Conservation (phyloP, 2,888 invertebrate species). For the Drosophila ezoana region DNA sequence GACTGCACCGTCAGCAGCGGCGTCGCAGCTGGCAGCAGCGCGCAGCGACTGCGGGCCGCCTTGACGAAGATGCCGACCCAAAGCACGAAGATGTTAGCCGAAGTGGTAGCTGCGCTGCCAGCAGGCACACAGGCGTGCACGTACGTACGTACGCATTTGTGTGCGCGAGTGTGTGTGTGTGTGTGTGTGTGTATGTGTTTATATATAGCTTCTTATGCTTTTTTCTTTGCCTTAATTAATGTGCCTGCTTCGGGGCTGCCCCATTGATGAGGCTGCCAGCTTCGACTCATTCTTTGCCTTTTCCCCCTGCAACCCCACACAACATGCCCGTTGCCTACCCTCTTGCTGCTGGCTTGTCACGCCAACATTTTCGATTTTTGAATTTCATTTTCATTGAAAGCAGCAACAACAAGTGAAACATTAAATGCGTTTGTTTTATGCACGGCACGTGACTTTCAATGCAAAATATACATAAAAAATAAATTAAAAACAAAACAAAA, state of each 20-base stretch:
- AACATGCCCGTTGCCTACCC: not conserved
- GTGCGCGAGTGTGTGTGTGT: constrained; percentile 1
- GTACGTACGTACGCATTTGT: constrained; percentile 7
- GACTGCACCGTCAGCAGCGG: constrained; percentile 42
- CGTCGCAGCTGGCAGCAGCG: constrained; percentile 30
- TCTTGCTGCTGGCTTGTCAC: constrained; percentile 44
- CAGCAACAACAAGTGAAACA: constrained; percentile 46
- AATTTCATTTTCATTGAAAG: constrained; percentile 70
- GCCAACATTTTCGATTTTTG: constrained; percentile 67
- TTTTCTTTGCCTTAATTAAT: constrained; percentile 72
- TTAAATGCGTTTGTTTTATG: constrained; percentile 75
- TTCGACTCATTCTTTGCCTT: constrained; percentile 23
- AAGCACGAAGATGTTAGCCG: constrained; percentile 62
- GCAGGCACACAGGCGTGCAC: constrained; percentile 15
- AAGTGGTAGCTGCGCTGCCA: constrained; percentile 49
- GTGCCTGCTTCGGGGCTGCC: constrained; percentile 66
- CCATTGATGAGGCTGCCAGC: constrained; percentile 69
- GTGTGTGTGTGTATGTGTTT: constrained; percentile 18
- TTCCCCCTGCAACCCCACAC: constrained; percentile 7
- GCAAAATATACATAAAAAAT: constrained; percentile 38
- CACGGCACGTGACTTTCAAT: constrained; percentile 73
- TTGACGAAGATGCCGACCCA: constrained; percentile 58
- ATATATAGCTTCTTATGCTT: constrained; percentile 53
- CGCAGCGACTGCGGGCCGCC: constrained; percentile 35
- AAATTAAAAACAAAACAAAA: not conserved